Evolutionary conservation across 1,140 invertebrate genomes (phyloP), one percentile per base, ranked within the genome.

Genomic region (Brachionus paranguensis): DNA sequence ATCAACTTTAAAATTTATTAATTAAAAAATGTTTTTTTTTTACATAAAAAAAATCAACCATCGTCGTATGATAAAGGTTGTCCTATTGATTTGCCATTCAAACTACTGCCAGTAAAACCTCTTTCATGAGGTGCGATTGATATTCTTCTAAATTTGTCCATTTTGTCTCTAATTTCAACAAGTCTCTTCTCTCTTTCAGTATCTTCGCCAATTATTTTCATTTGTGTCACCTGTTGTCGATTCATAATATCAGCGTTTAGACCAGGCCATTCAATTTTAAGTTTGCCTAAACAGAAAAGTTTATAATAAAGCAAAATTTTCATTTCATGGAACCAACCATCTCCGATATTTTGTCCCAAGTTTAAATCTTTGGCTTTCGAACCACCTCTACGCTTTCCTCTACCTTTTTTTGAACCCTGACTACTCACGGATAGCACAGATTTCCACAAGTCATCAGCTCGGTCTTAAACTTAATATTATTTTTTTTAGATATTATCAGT

Each of bases 381-480:
- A 84, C 91, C 92, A 11, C 93, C 92, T 33, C 92, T 89, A 78
- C 93, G 93, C 90, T 92, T 95, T n/a, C 93, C 95, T 91, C 97
- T 92, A 84, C 97, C 97, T 90, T 96, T 92, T 88, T 96, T 96
- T 86, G 91, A 93, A 85, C 97, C 97, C 85, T 96, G 94, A 92
- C 96, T 97, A 92, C 96, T 98, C 1, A 99, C 96, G 86, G 93
- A 94, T 3, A 93, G 95, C 1, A 97, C 93, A 53, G 95, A 94
- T 88, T 96, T 96, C 97, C 97, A 99, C 86, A 99, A 89, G 68
- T 93, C 90, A 20, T 94, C 27, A 43, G 84, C 72, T 11, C 20
- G 43, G 11, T 74, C 83, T 84, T 50, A 76, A 76, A 76, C 17
- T 37, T 20, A 17, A 43, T 79, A 41, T 43, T 20, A 8, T 72